phyloP scores from a whole-genome alignment of 2,888 invertebrate genomes.

The Scaptomyza tumidula region DNA sequence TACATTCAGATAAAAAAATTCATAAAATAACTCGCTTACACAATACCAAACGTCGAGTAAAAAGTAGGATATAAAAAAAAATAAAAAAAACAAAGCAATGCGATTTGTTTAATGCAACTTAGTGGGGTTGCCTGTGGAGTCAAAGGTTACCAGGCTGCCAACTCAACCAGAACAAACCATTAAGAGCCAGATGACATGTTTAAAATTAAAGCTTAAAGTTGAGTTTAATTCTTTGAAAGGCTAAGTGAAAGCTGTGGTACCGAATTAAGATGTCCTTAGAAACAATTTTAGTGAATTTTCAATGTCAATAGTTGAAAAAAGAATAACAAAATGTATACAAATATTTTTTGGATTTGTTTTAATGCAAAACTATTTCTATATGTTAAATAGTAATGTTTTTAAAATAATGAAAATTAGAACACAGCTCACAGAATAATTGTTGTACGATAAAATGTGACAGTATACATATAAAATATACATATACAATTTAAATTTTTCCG shows the following conservation, averaged over 20 bases:
- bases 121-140: slow-evolving; percentile 2
- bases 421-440: no score
- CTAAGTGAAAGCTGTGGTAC: background rate
- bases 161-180: slow-evolving; percentile 21
- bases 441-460: no score
- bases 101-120: slow-evolving; percentile 47
- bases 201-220: slow-evolving; percentile 59
- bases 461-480: no score
- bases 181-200: slow-evolving; percentile 46
- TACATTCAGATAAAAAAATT: slow-evolving; percentile 59
- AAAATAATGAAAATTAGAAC: no score
- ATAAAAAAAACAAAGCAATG: slow-evolving; percentile 42
- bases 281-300: background rate
- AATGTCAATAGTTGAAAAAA: background rate
- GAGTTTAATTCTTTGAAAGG: slow-evolving; percentile 42
- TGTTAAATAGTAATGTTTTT: no score
- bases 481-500: no score
- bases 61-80: slow-evolving; percentile 13
- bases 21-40: slow-evolving; percentile 20
- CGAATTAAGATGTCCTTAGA: slow-evolving; percentile 13
- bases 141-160: slow-evolving; percentile 42
- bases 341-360: no score
- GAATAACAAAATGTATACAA: no score
- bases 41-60: slow-evolving; percentile 39
- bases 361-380: no score